Evolutionary conservation across 2,888 invertebrate genomes (phyloP).

Genomic region (Leucoptera coffeella): DNA sequence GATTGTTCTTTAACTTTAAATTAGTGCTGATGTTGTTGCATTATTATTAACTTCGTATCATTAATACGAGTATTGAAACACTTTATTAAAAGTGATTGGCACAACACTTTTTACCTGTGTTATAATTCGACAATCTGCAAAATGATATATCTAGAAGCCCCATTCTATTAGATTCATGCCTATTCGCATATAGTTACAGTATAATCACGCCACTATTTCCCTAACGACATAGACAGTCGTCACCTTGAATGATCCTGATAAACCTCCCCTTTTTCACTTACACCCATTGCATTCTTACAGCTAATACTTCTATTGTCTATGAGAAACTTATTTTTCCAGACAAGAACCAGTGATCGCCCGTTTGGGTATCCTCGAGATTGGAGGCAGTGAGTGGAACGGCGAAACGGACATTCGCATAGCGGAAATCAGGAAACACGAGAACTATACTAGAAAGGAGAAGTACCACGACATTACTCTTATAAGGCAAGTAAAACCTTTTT

Average conservation of each 20-base stretch:
- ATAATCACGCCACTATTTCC: too few species aligned
- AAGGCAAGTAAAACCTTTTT: constrained; percentile 21
- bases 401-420: constrained; percentile 20
- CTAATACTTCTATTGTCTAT: background rate
- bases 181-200: too few species aligned
- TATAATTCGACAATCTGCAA: too few species aligned
- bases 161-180: too few species aligned
- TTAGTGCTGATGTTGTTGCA: too few species aligned
- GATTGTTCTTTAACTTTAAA: too few species aligned
- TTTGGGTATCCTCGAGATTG: constrained; percentile 23
- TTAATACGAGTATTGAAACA: too few species aligned
- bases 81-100: too few species aligned
- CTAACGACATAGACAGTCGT: background rate
- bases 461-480: constrained; percentile 35
- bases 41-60: too few species aligned
- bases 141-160: too few species aligned
- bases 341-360: constrained; percentile 24
- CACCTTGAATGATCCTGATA: too few species aligned
- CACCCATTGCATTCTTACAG: background rate
- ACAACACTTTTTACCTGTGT: too few species aligned
- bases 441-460: constrained; percentile 22
- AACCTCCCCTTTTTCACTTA: background rate
- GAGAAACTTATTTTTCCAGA: constrained; percentile 14
- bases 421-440: constrained; percentile 19
- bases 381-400: constrained; percentile 12